A percentile compares a stretch with the other conserved stretches of the same genome.
These are phyloP conservation scores for Apodemia mormo DNA, from an alignment of 2,888 invertebrate species.

Conservation along the genomic window DNA sequence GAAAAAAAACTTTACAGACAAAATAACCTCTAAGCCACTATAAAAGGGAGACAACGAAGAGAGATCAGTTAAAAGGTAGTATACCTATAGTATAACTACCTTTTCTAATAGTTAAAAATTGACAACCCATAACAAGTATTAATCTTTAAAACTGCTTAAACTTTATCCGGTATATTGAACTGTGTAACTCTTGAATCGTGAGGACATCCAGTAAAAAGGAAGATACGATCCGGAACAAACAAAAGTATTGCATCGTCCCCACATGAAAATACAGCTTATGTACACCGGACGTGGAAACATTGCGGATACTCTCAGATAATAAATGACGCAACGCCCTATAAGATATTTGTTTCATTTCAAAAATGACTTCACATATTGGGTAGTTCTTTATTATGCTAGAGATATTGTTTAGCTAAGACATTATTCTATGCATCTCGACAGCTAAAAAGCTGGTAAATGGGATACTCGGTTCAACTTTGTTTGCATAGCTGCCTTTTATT, in stretches of 20 bases:
- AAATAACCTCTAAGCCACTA: too few species aligned
- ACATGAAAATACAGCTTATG: constrained; percentile 55
- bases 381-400: neutral
- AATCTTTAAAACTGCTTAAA: constrained; percentile 48
- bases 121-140: constrained; percentile 41
- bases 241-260: constrained; percentile 64
- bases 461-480: too few species aligned
- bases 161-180: constrained; percentile 55
- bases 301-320: constrained; percentile 47
- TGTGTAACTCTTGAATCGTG: constrained; percentile 49
- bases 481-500: too few species aligned
- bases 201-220: constrained; percentile 58
- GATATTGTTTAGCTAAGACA: too few species aligned
- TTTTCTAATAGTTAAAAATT: neutral
- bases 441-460: too few species aligned
- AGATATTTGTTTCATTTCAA: constrained; percentile 10
- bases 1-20: too few species aligned
- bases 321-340: constrained; percentile 33
- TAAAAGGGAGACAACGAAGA: too few species aligned
- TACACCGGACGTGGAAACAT: constrained; percentile 49
- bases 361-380: neutral
- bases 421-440: too few species aligned
- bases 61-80: too few species aligned
- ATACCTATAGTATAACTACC: too few species aligned
- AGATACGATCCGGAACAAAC: constrained; percentile 66